These are phyloP conservation scores for Phyllostomus discolor DNA, from an alignment of 2,113 vertebrate species.

Conservation along the genomic window DNA sequence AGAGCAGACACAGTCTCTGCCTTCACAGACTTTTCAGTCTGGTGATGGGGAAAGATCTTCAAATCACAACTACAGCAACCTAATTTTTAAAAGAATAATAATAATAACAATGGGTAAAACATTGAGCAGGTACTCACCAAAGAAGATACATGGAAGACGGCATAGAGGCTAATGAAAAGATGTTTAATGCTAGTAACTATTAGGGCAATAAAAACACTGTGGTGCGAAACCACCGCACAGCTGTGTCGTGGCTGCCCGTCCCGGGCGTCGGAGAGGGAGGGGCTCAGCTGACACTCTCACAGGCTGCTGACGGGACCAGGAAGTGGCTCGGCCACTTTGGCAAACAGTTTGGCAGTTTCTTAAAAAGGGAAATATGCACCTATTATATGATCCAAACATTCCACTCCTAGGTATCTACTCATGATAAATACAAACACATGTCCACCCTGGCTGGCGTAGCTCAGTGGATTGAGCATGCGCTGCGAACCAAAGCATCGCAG, in stretches of 20 bases:
- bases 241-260: neutral
- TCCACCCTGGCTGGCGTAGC: no score
- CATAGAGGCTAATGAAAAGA: neutral
- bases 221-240: fast-evolving
- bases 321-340: neutral
- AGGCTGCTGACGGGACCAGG: fast-evolving
- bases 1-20: neutral
- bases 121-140: neutral
- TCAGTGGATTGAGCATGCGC: no score
- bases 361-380: neutral
- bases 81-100: neutral
- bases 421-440: neutral
- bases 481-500: no score
- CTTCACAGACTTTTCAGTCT: neutral
- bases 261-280: neutral
- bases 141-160: neutral
- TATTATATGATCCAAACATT: no score
- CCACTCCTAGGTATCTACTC: no score
- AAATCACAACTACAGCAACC: neutral
- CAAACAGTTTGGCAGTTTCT: neutral
- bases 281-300: neutral
- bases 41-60: neutral
- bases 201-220: neutral
- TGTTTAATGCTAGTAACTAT: neutral
- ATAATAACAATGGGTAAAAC: neutral